Evolutionary conservation across 2,797 vertebrate species (phyloP).

Genomic region (Podargus strigoides): DNA sequence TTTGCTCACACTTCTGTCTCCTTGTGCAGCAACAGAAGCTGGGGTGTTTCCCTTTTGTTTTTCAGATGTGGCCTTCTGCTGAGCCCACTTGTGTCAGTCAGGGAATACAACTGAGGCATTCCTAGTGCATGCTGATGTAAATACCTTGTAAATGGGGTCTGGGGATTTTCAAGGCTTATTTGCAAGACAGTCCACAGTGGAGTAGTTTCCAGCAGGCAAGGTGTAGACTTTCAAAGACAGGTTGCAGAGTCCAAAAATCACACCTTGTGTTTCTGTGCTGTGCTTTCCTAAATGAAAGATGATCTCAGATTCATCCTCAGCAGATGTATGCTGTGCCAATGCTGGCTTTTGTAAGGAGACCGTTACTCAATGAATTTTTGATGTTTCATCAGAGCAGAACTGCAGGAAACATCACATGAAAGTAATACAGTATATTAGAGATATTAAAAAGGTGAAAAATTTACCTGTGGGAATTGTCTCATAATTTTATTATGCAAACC

Average conservation of each 20-base stretch:
- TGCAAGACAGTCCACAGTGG: background rate
- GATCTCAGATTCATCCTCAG: constrained; percentile 7
- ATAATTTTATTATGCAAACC: constrained; percentile 51
- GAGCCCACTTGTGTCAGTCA: background rate
- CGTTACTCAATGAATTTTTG: constrained; percentile 36
- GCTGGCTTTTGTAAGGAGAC: constrained; percentile 19
- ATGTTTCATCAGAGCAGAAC: constrained; percentile 28
- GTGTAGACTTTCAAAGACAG: constrained; percentile 12
- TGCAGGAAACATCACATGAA: constrained; percentile 53
- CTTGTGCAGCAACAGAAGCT: background rate
- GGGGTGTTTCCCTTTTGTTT: background rate
- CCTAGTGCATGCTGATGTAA: background rate
- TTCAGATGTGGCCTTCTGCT: background rate
- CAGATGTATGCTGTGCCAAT: background rate
- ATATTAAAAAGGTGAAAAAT: constrained; percentile 61
- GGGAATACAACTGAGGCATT: background rate
- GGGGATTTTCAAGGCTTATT: constrained; percentile 22
- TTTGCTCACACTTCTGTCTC: background rate
- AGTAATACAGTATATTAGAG: constrained; percentile 43
- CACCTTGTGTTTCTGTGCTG: constrained; percentile 4
- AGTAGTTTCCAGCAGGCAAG: constrained; percentile 18
- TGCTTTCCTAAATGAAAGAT: constrained; percentile 16
- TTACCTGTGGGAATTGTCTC: constrained; percentile 45
- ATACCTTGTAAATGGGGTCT: background rate
- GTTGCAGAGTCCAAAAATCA: background rate